Evolutionary conservation across 2,113 vertebrate genomes (phyloP), one percentile per base, ranked within the genome.

Genomic region (Pelusios castaneus): DNA sequence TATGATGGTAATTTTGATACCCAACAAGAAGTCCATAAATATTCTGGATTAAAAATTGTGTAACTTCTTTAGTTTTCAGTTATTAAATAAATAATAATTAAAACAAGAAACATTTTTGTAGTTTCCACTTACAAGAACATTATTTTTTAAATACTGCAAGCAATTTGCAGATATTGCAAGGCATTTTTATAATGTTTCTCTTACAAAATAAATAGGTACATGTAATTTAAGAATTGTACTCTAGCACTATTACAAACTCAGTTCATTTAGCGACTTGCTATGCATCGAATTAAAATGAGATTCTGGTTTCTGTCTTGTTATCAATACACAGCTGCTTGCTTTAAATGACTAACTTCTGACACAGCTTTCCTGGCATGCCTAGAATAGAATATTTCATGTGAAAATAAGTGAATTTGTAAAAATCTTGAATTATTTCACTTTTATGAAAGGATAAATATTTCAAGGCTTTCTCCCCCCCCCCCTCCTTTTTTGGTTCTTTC

Each of bases 351-450:
- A 86, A 87, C 93, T 96, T 96, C 94, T 97, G 92, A 95, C 94
- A 89, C 82, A 21, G 63, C 95, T 91, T 87, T 94, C 80, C 94
- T 91, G 85, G 16, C 17, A 24, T 47, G 88, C 88, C 73, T 88
- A 87, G 91, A 93, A 92, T 85, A 92, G 89, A 96, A 88, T 93
- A 92, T 95, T 96, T 95, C 87, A 94, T 92, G 87, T 86, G 73
- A 75, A 95, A 96, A 96, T 91, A 94, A 95, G 96, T 89, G 92
- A 89, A 67, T 73, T 89, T 92, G 49, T 86, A 92, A 92, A 95
- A 90, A n/a, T 34, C 51, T 95, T 94, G 95, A 96, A 97, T 97
- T 95, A 96, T 91, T 94, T 95, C 84, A 80, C 84, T 92, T 93
- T 54, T 38, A 67, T 87, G 54, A 89, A 93, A 95, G 87, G 94